These are phyloP conservation scores for Neotoxoptera formosana DNA, from an alignment of 1,140 invertebrate species.

Conservation along the genomic window DNA sequence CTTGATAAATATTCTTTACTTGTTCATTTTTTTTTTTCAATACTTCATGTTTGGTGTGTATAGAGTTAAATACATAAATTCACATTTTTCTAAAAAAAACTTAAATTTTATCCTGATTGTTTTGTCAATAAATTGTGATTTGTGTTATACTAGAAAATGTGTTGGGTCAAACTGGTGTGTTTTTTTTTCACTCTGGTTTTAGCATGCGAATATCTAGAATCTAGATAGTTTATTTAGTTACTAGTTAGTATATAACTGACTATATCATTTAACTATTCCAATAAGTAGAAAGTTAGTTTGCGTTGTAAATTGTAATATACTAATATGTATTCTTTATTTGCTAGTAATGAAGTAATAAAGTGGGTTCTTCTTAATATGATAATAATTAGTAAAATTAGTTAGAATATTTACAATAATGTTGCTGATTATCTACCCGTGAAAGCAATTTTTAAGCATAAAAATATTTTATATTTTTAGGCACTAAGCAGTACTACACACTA, in stretches of 20 bases:
- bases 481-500: background rate
- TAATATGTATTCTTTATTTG: background rate
- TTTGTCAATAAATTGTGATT: background rate
- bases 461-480: background rate
- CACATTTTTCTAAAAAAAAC: background rate
- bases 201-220: too few species aligned
- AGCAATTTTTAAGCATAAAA: background rate
- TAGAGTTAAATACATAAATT: background rate
- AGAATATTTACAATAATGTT: background rate
- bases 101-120: background rate
- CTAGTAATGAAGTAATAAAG: background rate
- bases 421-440: background rate
- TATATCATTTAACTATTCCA: background rate
- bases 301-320: background rate
- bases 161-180: too few species aligned
- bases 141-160: background rate
- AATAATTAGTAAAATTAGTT: too few species aligned
- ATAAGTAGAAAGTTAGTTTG: background rate
- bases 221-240: too few species aligned
- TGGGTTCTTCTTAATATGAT: background rate
- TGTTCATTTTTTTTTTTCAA: background rate
- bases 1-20: background rate
- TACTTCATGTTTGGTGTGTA: background rate
- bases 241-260: background rate
- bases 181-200: too few species aligned